A percentile compares a stretch with the other conserved stretches of the same genome.
phyloP scores from a whole-genome alignment of 2,113 vertebrate species.

The Athene cunicularia region DNA sequence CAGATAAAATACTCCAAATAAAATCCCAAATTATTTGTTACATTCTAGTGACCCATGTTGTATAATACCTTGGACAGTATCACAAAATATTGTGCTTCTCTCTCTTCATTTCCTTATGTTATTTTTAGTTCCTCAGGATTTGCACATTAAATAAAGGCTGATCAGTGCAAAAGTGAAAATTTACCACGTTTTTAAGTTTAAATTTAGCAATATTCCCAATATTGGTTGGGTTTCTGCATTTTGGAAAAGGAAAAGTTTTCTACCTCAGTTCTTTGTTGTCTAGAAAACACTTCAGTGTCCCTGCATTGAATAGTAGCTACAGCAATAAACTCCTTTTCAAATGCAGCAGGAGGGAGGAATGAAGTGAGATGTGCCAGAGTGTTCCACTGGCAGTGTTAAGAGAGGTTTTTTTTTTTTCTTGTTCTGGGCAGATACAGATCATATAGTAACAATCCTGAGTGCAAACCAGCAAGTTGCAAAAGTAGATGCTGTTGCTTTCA shows the following conservation, averaged over 20 bases:
- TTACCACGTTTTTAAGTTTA: neutral
- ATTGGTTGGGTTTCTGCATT: neutral
- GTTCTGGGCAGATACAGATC: neutral
- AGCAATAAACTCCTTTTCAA: neutral
- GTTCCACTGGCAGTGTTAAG: neutral
- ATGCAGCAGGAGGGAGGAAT: neutral
- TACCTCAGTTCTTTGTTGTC: neutral
- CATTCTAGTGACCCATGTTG: neutral
- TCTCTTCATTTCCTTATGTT: neutral
- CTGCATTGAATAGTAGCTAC: neutral
- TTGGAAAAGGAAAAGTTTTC: neutral
- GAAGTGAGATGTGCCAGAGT: neutral
- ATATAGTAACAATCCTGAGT: neutral
- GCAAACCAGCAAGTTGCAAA: neutral
- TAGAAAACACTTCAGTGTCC: neutral
- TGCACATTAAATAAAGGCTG: neutral
- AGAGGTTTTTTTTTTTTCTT: neutral
- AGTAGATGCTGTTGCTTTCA: neutral
- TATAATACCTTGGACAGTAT: neutral
- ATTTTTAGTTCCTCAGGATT: neutral
- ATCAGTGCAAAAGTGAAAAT: neutral
- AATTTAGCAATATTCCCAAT: neutral
- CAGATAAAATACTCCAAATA: neutral
- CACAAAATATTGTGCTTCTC: neutral
- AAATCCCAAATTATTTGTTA: neutral